These are phyloP conservation scores for Naso thynnoides DNA, from an alignment of 2,797 vertebrate genomes.

Conservation along the genomic window DNA sequence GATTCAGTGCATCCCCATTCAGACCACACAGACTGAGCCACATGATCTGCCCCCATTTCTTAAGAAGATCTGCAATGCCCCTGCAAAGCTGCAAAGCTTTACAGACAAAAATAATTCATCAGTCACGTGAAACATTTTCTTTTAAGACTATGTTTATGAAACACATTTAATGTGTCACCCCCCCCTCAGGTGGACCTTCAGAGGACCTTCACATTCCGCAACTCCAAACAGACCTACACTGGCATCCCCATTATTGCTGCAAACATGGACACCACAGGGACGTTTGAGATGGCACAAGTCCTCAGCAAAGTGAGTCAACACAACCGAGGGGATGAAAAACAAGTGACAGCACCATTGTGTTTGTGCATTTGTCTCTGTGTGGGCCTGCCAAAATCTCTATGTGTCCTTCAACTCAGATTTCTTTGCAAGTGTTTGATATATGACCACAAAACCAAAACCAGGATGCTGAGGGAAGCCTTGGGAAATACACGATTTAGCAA, in stretches of 20 bases:
- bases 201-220: constrained; percentile 96
- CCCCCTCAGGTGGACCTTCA: constrained; percentile 92
- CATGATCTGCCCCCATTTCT: constrained; percentile 7
- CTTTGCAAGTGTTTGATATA: neutral
- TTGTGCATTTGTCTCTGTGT: neutral
- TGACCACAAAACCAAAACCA: constrained; percentile 8
- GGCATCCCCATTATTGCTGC: constrained; percentile 97
- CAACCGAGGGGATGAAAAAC: neutral
- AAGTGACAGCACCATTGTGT: neutral
- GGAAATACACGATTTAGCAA: neutral
- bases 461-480: neutral
- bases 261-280: constrained; percentile 99
- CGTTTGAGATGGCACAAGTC: constrained; percentile 96
- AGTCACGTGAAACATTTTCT: too few relatives aligned
- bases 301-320: constrained; percentile 91
- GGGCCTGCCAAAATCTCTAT: neutral
- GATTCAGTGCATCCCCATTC: constrained; percentile 49
- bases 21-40: constrained; percentile 13
- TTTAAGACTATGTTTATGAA: neutral
- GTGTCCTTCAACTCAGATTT: neutral
- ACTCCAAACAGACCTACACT: constrained; percentile 96
- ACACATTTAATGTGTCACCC: neutral
- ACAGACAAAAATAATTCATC: neutral
- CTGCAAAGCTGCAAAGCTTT: neutral
- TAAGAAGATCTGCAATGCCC: neutral